Conservation (phyloP, 2,888 invertebrate species). For the Lamellibrachia columna region DNA sequence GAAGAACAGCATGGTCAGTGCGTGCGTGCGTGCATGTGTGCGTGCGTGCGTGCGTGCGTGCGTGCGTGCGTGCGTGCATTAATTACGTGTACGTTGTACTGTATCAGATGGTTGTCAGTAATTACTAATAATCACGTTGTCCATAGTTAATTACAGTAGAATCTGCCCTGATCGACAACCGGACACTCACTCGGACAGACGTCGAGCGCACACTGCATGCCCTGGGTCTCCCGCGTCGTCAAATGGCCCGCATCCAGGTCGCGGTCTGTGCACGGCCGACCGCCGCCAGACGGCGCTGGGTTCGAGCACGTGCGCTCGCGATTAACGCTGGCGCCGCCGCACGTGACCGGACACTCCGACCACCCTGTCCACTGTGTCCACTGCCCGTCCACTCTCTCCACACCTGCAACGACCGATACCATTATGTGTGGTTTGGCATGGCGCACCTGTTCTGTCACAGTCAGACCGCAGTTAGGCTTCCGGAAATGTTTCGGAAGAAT, state of each 20-base stretch:
- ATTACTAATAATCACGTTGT: too few species aligned
- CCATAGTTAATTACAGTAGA: too few species aligned
- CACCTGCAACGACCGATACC: background rate
- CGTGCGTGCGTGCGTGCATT: background rate
- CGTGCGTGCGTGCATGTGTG: background rate
- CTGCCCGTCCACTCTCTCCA: slow-evolving; percentile 22
- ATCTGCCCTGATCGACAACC: too few species aligned
- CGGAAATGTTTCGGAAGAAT: too few species aligned
- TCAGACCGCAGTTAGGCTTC: too few species aligned
- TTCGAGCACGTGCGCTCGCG: slow-evolving; percentile 21
- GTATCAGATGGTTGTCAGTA: too few species aligned
- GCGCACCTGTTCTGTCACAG: background rate
- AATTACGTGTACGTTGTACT: too few species aligned
- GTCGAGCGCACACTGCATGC: background rate
- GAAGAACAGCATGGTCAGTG: too few species aligned
- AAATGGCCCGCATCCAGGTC: background rate
- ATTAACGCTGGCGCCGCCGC: background rate
- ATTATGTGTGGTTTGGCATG: background rate
- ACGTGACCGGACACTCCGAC: slow-evolving; percentile 6
- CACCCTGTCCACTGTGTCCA: slow-evolving; percentile 24
- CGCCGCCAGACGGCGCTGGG: slow-evolving; percentile 17
- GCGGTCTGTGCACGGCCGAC: slow-evolving; percentile 18
- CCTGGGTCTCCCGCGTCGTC: slow-evolving; percentile 20
- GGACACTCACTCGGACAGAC: background rate
- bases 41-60: background rate